Base-by-base conservation (phyloP, 2,888 invertebrate species). In the Rhingia campestris region DNA sequence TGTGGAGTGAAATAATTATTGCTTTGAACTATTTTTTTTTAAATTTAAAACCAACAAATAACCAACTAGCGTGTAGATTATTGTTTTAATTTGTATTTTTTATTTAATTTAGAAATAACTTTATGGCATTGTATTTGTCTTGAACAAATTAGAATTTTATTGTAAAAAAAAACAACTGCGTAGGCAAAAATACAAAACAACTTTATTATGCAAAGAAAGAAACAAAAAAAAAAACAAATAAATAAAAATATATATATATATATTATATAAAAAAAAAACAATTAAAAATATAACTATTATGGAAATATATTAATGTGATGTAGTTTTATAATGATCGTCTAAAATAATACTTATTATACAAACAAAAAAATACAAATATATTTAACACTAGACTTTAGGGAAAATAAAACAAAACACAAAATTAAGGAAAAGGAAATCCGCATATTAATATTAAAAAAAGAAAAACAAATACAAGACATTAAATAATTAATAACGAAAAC, bases 291-390 rank as follows among this genome's bases (percentile, higher is more conserved):
- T 76, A 66, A 81, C 79, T 85, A 84, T 84, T 84, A 85, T 81
- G 72, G 66, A 85, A 70, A 80, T 85, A 85, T 85, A 81, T 85
- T 85, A 85, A 85, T 85, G 85, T 85, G 85, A 85, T 85, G 85
- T 85, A 85, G 85, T 85, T 85, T 85, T 81, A 85, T 85, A 85
- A 85, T 81, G 84, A 84, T 80, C 74, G 85, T 85, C 85, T 85
- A 81, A 49, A 85, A 72, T 56, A 76, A 76, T 70, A 81, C 75
- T 85, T 79, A 85, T 72, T 85, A 82, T 66, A 82, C 53, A 81
- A 54, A 67, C 54, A 69, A 79, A 80, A 75, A 79, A 56, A 75
- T 45, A 84, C n/a, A 74, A 84, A 61, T 82, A 74, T 84, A 84
- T 84, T 80, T 75, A 79, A 74, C 63, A 70, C 32, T 76, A 80